Conservation (phyloP, 2,888 invertebrate species). For the Melinaea menophilus region DNA sequence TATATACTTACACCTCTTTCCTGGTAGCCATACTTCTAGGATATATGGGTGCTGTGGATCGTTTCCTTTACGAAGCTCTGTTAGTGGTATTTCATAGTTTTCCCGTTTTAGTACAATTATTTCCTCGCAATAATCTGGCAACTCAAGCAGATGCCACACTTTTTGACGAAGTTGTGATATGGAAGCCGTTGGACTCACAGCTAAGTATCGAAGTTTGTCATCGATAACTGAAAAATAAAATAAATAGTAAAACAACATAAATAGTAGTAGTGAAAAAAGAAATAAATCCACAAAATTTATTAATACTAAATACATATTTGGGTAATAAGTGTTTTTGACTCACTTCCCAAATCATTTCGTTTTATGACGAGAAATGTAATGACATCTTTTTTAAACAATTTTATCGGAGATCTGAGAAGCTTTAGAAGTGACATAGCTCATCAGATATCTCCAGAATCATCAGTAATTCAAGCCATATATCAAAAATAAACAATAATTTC, state of each 20-base stretch:
- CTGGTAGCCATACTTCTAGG: constrained; percentile 64
- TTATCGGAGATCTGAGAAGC: constrained; percentile 55
- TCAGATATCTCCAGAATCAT: constrained; percentile 8
- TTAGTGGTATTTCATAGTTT: constrained; percentile 52
- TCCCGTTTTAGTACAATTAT: constrained; percentile 56
- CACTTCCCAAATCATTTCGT: constrained; percentile 62
- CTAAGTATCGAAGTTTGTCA: constrained; percentile 59
- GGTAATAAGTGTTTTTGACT: constrained; percentile 34
- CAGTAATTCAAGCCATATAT: constrained; percentile 10
- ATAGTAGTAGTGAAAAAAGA: background rate
- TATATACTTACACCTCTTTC: constrained; percentile 40
- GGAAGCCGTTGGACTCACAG: constrained; percentile 58
- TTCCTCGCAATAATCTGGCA: constrained; percentile 70
- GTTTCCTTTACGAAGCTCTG: constrained; percentile 60
- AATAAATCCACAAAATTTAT: background rate
- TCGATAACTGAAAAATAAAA: constrained; percentile 44
- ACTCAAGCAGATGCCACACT: constrained; percentile 63
- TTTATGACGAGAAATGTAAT: constrained; percentile 64
- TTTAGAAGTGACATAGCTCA: constrained; percentile 59
- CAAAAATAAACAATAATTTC: constrained; percentile 18
- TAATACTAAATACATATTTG: background rate
- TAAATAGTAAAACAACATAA: background rate
- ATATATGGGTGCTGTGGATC: constrained; percentile 60
- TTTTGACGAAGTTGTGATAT: constrained; percentile 60
- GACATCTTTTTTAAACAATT: constrained; percentile 62